Conservation (phyloP, 2,888 invertebrate species). For the Nephrotoma flavescens region DNA sequence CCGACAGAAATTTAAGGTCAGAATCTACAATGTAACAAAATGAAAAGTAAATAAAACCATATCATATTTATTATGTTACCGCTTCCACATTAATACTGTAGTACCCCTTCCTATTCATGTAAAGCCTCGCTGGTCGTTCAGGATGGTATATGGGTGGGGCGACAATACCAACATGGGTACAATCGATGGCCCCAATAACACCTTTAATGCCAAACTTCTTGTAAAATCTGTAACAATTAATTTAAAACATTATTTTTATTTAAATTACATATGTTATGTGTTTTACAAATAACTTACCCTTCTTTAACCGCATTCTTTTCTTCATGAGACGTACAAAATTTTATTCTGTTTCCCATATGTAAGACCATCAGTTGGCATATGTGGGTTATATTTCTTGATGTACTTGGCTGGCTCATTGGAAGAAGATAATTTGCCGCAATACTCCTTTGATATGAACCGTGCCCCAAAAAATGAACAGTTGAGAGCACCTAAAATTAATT, state of each 20-base stretch:
- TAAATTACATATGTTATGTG: too few species aligned
- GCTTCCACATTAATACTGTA: conserved; percentile 11
- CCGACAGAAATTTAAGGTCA: too few species aligned
- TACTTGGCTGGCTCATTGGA: background rate
- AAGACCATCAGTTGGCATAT: background rate
- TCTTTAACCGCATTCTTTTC: background rate
- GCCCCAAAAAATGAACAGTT: background rate
- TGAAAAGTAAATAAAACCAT: too few species aligned
- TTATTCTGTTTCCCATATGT: background rate
- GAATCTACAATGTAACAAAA: too few species aligned
- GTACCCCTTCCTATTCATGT: conserved; percentile 11
- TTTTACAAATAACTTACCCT: background rate
- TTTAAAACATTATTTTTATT: too few species aligned
- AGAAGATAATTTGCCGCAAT: too few species aligned
- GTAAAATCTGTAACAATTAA: background rate
- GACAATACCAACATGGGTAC: conserved; percentile 9
- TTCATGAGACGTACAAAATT: background rate
- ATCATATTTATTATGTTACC: background rate
- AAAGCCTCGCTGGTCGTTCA: conserved; percentile 2
- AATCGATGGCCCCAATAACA: conserved; percentile 8
- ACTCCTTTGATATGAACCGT: background rate
- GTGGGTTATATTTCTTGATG: background rate
- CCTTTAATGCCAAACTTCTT: conserved; percentile 9
- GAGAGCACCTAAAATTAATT: background rate
- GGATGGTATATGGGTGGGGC: conserved; percentile 6